These are phyloP conservation scores for Clarias laeviceps DNA, from an alignment of 2,797 vertebrate species.

Conservation along the genomic window DNA sequence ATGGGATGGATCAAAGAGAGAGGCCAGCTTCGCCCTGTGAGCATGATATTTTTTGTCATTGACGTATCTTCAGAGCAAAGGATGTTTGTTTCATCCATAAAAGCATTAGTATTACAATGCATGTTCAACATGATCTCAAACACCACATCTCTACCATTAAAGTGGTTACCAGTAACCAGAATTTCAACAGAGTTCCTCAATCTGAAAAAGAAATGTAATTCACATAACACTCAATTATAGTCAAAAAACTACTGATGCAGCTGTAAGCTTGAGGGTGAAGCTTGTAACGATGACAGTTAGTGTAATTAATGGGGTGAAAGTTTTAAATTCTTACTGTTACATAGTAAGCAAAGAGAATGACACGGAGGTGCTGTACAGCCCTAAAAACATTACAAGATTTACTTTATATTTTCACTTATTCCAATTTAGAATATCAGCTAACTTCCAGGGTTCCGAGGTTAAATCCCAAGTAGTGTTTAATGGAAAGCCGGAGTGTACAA, in stretches of 20 bases:
- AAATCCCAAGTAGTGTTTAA: too few species aligned
- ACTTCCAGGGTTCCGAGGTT: too few species aligned
- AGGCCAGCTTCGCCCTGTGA: constrained; percentile 79
- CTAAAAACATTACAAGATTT: too few species aligned
- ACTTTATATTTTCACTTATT: too few species aligned
- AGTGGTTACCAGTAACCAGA: not conserved
- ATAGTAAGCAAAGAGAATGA: too few species aligned
- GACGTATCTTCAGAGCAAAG: not conserved
- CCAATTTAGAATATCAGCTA: too few species aligned
- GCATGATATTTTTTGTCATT: not conserved
- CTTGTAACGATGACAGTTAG: too few species aligned
- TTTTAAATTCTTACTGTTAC: too few species aligned
- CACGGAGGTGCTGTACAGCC: too few species aligned
- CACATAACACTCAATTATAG: not conserved
- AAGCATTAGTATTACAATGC: not conserved
- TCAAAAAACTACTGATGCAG: not conserved
- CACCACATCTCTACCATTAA: not conserved
- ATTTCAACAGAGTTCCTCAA: not conserved
- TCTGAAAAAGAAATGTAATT: not conserved
- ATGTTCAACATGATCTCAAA: not conserved
- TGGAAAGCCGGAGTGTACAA: too few species aligned
- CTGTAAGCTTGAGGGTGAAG: too few species aligned
- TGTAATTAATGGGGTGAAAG: too few species aligned
- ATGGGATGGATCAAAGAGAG: constrained; percentile 82
- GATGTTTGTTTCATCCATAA: not conserved